Evolutionary conservation across 1,140 invertebrate genomes (phyloP).

Genomic region (Amphibalanus amphitrite): DNA sequence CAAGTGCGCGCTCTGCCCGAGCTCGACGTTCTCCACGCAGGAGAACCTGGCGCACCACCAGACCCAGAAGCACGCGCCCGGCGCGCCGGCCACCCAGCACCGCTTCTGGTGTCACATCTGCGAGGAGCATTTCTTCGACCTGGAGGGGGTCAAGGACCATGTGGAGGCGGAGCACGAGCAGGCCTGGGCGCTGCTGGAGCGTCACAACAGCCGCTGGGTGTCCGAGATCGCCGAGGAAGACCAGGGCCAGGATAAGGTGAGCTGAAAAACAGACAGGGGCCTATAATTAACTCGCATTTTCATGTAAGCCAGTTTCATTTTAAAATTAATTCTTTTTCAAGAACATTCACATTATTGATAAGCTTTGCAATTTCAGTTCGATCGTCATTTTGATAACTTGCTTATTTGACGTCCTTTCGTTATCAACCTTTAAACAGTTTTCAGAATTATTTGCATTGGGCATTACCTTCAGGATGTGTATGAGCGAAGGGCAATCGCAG

Average conservation of each 20-base stretch:
- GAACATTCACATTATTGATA: no score
- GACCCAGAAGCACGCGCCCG: slow-evolving; percentile 42
- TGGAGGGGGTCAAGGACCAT: slow-evolving; percentile 27
- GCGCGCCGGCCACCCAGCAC: slow-evolving; percentile 13
- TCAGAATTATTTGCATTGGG: no score
- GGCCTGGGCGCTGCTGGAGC: not conserved
- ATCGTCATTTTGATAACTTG: no score
- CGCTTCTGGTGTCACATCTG: slow-evolving; percentile 87
- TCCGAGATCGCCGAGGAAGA: not conserved
- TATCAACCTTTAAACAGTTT: no score
- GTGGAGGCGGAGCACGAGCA: not conserved
- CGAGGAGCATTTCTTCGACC: slow-evolving; percentile 60
- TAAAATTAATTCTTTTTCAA: no score
- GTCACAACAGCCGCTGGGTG: not conserved
- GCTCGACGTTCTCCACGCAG: slow-evolving; percentile 64
- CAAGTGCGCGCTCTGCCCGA: slow-evolving; percentile 65
- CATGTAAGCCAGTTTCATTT: no score
- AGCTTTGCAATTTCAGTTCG: no score
- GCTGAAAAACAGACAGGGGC: no score
- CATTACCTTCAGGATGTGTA: no score
- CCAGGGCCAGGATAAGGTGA: not conserved
- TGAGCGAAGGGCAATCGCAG: no score
- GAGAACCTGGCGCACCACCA: slow-evolving; percentile 61
- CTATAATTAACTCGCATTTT: no score
- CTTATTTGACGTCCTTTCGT: no score